Evolutionary conservation across 2,888 invertebrate genomes (phyloP), one percentile per base, ranked within the genome.

Genomic region (Meghimatium bilineatum): DNA sequence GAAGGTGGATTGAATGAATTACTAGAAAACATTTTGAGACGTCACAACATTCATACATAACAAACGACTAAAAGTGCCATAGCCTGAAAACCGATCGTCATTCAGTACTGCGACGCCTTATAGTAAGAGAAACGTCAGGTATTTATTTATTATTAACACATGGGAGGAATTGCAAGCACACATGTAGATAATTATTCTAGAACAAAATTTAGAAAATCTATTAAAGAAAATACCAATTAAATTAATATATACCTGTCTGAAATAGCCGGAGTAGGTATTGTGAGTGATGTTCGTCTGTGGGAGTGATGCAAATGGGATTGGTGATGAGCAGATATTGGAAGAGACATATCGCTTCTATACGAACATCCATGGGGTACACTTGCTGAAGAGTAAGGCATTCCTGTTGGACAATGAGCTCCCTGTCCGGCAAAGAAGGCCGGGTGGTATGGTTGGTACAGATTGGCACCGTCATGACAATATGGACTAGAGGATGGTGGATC

Each of bases 191-290:
- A n/a, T n/a, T n/a, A n/a, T n/a, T n/a, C n/a, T n/a, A n/a, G n/a
- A n/a, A n/a, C n/a, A n/a, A n/a, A n/a, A n/a, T n/a, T n/a, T n/a
- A n/a, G n/a, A n/a, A n/a, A n/a, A n/a, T n/a, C n/a, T n/a, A n/a
- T n/a, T n/a, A n/a, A n/a, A n/a, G n/a, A n/a, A n/a, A n/a, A n/a
- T n/a, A n/a, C n/a, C n/a, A n/a, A n/a, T n/a, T n/a, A n/a, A 34
- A 44, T 6, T 0, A 74, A 49, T 38, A 49, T 87, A 85, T 88
- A 92, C 91, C 91, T 89, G 71, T 92, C 91, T 36, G 90, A 87
- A 10, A 90, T 88, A 44, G 89, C 88, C n/a, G 91, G 89, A 12
- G 91, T 90, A 29, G 90, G 90, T 67, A 91, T 90, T 38, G 90
- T 90, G 76, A 91, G 85, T 12, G 90, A 89, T 12, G 91, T 89